phyloP scores from a whole-genome alignment of 2,797 vertebrate species.

The Mus minutoides region DNA sequence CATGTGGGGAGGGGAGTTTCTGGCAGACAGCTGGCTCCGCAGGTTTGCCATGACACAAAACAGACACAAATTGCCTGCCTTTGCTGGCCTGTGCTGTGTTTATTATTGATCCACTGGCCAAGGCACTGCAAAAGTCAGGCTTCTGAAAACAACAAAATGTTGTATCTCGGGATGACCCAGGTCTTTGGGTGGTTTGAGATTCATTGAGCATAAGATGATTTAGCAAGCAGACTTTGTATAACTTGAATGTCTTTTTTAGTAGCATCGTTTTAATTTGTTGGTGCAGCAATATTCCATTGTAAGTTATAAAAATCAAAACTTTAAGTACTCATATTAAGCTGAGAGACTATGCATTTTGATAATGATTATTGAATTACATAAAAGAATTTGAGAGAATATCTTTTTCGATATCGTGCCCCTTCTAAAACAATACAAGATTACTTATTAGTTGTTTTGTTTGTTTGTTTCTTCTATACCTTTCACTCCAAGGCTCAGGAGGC shows the following conservation, averaged over 20 bases:
- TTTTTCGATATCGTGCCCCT: constrained; percentile 22
- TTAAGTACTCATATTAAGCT: constrained; percentile 77
- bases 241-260: constrained; percentile 69
- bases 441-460: background rate
- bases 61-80: constrained; percentile 46
- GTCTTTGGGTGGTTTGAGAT: constrained; percentile 58
- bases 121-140: constrained; percentile 64
- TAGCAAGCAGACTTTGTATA: constrained; percentile 65
- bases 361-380: constrained; percentile 68
- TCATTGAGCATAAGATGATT: constrained; percentile 66
- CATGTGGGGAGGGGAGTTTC: constrained; percentile 59
- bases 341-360: constrained; percentile 78
- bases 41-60: constrained; percentile 61
- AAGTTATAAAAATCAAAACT: constrained; percentile 80
- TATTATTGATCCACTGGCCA: constrained; percentile 52
- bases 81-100: constrained; percentile 65
- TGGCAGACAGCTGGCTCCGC: constrained; percentile 62
- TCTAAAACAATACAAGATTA: constrained; percentile 50
- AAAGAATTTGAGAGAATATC: constrained; percentile 68
- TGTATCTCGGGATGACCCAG: constrained; percentile 43
- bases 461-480: background rate
- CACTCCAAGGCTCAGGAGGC: too few relatives aligned
- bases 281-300: constrained; percentile 66
- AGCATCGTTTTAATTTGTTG: constrained; percentile 67
- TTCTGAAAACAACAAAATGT: constrained; percentile 69